Conservation (phyloP, 2,888 invertebrate species). For the Orthosia incerta region DNA sequence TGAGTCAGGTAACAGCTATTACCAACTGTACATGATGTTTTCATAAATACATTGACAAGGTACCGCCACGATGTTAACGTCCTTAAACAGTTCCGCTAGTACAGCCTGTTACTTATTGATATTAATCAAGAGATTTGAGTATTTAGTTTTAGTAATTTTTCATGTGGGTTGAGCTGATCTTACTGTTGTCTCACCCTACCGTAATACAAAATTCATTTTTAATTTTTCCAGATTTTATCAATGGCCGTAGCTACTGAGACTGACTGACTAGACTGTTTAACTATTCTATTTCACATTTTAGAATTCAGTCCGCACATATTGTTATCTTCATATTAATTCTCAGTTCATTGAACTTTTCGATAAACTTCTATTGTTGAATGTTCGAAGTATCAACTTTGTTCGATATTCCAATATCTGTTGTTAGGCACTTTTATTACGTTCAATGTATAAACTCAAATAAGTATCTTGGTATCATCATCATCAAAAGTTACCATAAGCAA, state of each 20-base stretch:
- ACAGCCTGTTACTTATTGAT: too few relatives aligned
- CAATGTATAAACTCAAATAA: constrained; percentile 19
- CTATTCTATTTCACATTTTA: constrained; percentile 32
- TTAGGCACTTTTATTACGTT: constrained; percentile 18
- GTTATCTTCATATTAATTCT: constrained; percentile 19
- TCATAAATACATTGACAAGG: too few relatives aligned
- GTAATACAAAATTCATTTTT: background rate
- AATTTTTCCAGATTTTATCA: constrained; percentile 12
- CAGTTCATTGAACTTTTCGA: constrained; percentile 24
- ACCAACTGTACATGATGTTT: too few relatives aligned
- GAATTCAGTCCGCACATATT: constrained; percentile 9
- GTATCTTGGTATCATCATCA: constrained; percentile 14
- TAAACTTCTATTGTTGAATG: constrained; percentile 20
- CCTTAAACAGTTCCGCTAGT: too few relatives aligned
- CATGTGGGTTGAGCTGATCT: background rate
- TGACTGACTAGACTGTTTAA: background rate
- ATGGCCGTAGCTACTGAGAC: background rate
- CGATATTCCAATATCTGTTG: constrained; percentile 23
- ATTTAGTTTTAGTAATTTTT: too few relatives aligned
- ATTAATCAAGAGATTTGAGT: too few relatives aligned
- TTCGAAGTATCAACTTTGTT: constrained; percentile 28
- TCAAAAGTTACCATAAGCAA: constrained; percentile 5
- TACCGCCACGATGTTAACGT: too few relatives aligned
- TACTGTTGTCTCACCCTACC: too few relatives aligned
- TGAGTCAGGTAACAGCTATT: too few relatives aligned